These are phyloP conservation scores for Zosterops pallidus DNA, from an alignment of 2,113 vertebrate species.

Conservation along the genomic window DNA sequence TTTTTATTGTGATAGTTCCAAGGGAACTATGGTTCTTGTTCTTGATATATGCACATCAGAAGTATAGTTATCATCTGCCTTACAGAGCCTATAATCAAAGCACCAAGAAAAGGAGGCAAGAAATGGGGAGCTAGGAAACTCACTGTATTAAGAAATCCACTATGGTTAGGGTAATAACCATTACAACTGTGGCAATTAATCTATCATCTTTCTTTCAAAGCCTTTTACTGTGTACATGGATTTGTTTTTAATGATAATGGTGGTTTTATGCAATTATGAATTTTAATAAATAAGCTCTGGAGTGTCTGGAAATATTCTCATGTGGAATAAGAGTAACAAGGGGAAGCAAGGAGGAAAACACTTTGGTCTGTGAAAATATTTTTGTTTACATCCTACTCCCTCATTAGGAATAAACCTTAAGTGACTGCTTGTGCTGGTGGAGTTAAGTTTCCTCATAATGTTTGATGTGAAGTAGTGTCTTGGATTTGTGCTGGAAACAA, in stretches of 20 bases:
- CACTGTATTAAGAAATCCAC: not conserved
- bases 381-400: not conserved
- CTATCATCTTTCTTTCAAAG: not conserved
- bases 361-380: not conserved
- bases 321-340: accelerated
- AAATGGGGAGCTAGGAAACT: not conserved
- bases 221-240: not conserved
- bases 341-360: not conserved
- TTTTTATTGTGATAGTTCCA: not conserved
- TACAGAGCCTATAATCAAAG: not conserved
- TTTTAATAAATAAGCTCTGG: not conserved
- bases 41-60: not conserved
- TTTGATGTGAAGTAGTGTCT: not conserved
- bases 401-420: not conserved
- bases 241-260: not conserved
- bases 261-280: not conserved
- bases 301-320: not conserved
- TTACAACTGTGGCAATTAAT: not conserved
- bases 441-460: not conserved
- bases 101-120: not conserved
- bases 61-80: not conserved
- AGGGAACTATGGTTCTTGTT: not conserved
- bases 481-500: not conserved
- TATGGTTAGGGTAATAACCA: not conserved
- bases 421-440: not conserved